A percentile compares a stretch with the other conserved stretches of the same genome.
Evolutionary conservation across 1,140 invertebrate genomes (phyloP).

Genomic region (Drosophila busckii): DNA sequence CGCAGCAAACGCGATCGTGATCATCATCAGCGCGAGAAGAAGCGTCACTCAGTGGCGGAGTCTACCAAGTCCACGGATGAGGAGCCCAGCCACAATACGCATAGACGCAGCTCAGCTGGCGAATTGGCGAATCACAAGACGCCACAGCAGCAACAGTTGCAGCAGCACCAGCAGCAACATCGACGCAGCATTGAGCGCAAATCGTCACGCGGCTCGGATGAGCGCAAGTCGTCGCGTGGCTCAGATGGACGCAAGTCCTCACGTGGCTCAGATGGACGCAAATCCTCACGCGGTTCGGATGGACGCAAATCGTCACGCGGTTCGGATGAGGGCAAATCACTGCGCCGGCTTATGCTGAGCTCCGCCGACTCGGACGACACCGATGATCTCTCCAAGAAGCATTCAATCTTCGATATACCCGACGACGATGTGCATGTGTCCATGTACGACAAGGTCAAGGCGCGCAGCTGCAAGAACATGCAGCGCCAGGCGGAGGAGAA

Average conservation of each 20-base stretch:
- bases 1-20: slow-evolving; percentile 70
- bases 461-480: slow-evolving; percentile 94
- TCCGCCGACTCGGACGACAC: slow-evolving; percentile 83
- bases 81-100: slow-evolving; percentile 49
- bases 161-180: slow-evolving; percentile 24
- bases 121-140: slow-evolving; percentile 48
- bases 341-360: slow-evolving; percentile 60
- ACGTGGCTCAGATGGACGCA: no score
- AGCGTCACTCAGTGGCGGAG: slow-evolving; percentile 65
- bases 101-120: slow-evolving; percentile 51
- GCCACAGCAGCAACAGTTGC: slow-evolving; percentile 1
- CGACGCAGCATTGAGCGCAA: slow-evolving; percentile 59
- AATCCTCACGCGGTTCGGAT: slow-evolving; percentile 27
- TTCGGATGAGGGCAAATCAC: slow-evolving; percentile 46
- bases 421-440: slow-evolving; percentile 96
- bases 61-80: slow-evolving; percentile 70
- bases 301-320: slow-evolving; percentile 60
- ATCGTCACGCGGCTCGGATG: slow-evolving; percentile 51
- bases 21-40: slow-evolving; percentile 72
- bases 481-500: slow-evolving; percentile 94
- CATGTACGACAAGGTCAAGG: slow-evolving; percentile 99
- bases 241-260: no score
- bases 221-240: slow-evolving; percentile 47
- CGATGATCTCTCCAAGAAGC: slow-evolving; percentile 88
- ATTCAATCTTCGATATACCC: slow-evolving; percentile 95